Base-by-base conservation (phyloP, 2,888 invertebrate species). In the Oxycera nigricornis region DNA sequence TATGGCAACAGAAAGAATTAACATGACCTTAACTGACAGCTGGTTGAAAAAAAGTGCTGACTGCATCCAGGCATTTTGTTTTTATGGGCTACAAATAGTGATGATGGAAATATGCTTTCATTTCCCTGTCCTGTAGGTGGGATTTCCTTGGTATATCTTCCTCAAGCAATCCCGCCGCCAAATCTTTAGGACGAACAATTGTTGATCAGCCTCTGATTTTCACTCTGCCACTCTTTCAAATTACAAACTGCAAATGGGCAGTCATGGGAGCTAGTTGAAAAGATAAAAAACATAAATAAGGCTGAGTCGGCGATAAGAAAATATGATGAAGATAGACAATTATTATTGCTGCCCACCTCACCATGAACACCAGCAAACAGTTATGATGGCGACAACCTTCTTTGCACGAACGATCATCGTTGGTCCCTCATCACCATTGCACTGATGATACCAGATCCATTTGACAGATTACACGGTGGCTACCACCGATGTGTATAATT, bases 301-400 rank as follows among this genome's bases (percentile, higher is more conserved):
- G 46, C 46, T 46, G 3, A 46, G 46, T n/a, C 17, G 17, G 3
- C 14, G 46, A 14, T 46, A 46, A 11, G 46, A 46, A 46, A 46
- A 46, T 46, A 46, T n/a, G 46, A 46, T n/a, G 46, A 11, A 46
- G 46, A 2, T n/a, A 46, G 14, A 11, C 46, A 2, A 11, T 11
- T 7, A 2, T 46, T 17, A 46, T 46, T 46, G 46, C 17, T 46
- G 46, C 46, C 46, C 17, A 7, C 46, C 46, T 46, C 46, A 17
- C 46, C 46, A 46, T 46, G 14, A 17, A 46, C 46, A 46, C 46
- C 2, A 24, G 22, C 24, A 24, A n/a, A 62, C 62, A 62, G 62
- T 62, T 62, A 62, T 62, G 31, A 62, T 62, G n/a, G 22, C 62
- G 62, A 62, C 55, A 55, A 46, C 31, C 61, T 62, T n/a, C 62